phyloP scores from a whole-genome alignment of 2,888 invertebrate genomes.

The Cyrtodaria siliqua region DNA sequence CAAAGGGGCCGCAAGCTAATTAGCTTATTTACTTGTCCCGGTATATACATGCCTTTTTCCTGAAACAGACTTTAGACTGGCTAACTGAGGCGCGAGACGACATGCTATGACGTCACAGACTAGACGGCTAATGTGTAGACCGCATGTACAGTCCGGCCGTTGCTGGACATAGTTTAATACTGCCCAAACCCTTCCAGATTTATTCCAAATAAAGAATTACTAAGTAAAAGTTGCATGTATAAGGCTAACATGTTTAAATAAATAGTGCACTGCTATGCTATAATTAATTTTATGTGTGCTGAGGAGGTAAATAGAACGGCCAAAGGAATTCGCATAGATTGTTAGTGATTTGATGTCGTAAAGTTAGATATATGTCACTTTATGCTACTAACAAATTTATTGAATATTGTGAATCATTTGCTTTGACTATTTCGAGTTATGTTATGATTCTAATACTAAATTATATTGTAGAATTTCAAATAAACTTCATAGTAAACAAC shows the following conservation, averaged over 20 bases:
- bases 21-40: no score
- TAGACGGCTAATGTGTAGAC: constrained; percentile 72
- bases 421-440: no score
- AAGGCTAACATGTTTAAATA: neutral
- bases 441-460: no score
- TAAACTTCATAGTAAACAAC: no score
- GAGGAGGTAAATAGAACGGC: constrained; percentile 60
- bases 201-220: no score
- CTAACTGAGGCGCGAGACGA: constrained; percentile 57
- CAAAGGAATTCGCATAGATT: constrained; percentile 47
- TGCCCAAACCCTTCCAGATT: no score
- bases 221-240: neutral
- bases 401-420: neutral
- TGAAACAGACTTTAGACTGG: constrained; percentile 64
- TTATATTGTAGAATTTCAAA: no score
- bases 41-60: neutral
- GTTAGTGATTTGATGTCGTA: constrained; percentile 14
- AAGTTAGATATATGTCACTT: neutral
- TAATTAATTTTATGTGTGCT: constrained; percentile 10
- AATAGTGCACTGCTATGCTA: neutral
- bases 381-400: neutral
- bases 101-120: constrained; percentile 73
- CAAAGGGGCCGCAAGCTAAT: no score
- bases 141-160: neutral
- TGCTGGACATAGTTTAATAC: neutral